These are phyloP conservation scores for Melanchra persicariae DNA, from an alignment of 2,888 invertebrate species.

Conservation along the genomic window DNA sequence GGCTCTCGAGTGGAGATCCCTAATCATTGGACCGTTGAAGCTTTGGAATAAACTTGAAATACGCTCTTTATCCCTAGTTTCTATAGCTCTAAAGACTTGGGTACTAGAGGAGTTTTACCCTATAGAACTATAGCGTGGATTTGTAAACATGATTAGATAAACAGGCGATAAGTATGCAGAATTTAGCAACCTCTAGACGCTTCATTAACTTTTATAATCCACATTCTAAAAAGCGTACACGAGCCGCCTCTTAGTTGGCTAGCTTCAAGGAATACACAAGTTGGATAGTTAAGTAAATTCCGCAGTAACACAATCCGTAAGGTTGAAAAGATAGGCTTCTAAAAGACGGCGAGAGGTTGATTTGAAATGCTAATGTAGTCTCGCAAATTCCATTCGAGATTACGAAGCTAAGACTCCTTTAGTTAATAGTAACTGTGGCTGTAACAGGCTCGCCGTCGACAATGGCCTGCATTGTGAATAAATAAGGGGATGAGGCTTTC, in stretches of 20 bases:
- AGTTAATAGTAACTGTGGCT: conserved; percentile 72
- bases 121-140: conserved; percentile 16
- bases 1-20: conserved; percentile 25
- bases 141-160: conserved; percentile 42
- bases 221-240: conserved; percentile 45
- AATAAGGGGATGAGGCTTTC: conserved; percentile 65
- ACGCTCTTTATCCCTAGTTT: conserved; percentile 28
- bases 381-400: conserved; percentile 76
- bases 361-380: conserved; percentile 80
- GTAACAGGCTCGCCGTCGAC: conserved; percentile 63
- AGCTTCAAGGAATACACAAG: conserved; percentile 53
- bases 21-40: conserved; percentile 43
- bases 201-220: conserved; percentile 53
- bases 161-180: conserved; percentile 42
- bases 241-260: conserved; percentile 22
- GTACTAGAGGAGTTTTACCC: neutral
- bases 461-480: conserved; percentile 69
- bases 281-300: conserved; percentile 63
- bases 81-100: neutral
- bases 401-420: conserved; percentile 72
- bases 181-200: conserved; percentile 22
- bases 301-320: conserved; percentile 66
- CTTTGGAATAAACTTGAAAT: conserved; percentile 28
- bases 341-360: conserved; percentile 67
- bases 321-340: conserved; percentile 69